A percentile compares a stretch with the other conserved stretches of the same genome.
Conservation (phyloP, 2,113 vertebrate genomes). For the Anarhynchus alexandrinus region DNA sequence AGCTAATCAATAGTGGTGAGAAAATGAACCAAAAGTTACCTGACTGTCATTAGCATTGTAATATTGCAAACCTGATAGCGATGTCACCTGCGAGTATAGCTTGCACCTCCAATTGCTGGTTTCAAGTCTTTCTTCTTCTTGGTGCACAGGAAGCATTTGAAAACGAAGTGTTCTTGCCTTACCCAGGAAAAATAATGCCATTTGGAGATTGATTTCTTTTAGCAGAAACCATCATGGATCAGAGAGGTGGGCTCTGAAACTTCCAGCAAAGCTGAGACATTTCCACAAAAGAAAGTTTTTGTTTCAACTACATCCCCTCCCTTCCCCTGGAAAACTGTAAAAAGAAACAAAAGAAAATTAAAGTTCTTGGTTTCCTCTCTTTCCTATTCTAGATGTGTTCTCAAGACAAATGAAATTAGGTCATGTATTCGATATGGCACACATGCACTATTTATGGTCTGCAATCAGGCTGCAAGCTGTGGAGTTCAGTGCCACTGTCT, state of each 20-base stretch:
- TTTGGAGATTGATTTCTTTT: background rate
- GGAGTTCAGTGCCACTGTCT: background rate
- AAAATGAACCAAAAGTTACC: background rate
- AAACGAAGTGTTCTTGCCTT: background rate
- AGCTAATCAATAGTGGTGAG: background rate
- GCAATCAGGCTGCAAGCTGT: background rate
- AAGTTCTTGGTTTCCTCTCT: fast-evolving
- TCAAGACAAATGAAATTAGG: background rate
- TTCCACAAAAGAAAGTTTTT: background rate
- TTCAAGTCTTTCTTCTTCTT: background rate
- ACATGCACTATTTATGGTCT: background rate
- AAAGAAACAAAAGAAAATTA: background rate
- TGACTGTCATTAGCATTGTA: background rate
- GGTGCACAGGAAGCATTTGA: background rate
- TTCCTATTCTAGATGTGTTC: background rate
- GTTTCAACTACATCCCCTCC: fast-evolving
- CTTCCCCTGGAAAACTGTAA: background rate
- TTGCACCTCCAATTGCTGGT: background rate
- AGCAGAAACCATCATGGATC: background rate
- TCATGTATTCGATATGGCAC: background rate
- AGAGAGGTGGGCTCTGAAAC: background rate
- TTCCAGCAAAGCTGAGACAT: background rate
- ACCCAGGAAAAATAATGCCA: background rate
- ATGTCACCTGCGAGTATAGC: fast-evolving
- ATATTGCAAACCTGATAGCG: background rate